These are phyloP conservation scores for Kryphioiulus occultus DNA, from an alignment of 2,888 invertebrate species.

Conservation along the genomic window DNA sequence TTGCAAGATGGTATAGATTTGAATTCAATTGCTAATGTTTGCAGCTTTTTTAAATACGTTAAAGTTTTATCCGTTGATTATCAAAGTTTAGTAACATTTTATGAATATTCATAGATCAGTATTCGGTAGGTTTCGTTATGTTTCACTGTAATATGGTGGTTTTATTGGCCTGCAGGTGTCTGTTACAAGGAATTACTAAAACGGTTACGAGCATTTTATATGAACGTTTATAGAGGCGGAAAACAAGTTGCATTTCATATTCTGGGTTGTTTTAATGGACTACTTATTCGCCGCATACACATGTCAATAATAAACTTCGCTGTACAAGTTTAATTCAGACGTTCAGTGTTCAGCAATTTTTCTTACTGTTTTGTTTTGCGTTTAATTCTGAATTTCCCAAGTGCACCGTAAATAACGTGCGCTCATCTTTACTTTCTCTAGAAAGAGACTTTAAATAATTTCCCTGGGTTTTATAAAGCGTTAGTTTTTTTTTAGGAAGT, in stretches of 20 bases:
- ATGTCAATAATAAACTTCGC: not conserved
- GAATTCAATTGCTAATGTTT: not conserved
- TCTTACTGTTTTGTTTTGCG: not conserved
- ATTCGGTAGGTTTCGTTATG: not conserved
- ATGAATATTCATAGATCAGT: not conserved
- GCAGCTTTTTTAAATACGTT: not conserved
- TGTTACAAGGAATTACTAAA: not conserved
- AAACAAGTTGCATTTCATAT: not conserved
- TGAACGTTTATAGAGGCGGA: not conserved
- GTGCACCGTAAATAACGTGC: not conserved
- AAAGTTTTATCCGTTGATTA: not conserved
- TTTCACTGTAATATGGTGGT: not conserved
- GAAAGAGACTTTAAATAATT: slow-evolving; percentile 26
- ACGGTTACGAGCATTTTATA: not conserved
- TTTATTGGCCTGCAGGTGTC: not conserved
- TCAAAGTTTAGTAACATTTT: not conserved
- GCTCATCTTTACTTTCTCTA: not conserved
- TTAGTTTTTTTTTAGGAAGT: not conserved
- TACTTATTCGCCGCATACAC: not conserved
- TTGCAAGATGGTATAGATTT: no score
- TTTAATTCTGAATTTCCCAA: slow-evolving; percentile 18
- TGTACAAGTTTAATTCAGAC: not conserved
- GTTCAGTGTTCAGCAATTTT: not conserved
- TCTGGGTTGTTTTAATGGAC: not conserved
- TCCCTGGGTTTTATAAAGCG: not conserved